Percentiles rank a stretch among this genome's conserved stretches.
phyloP scores from a whole-genome alignment of 2,888 invertebrate genomes.

The Thyatira batis region DNA sequence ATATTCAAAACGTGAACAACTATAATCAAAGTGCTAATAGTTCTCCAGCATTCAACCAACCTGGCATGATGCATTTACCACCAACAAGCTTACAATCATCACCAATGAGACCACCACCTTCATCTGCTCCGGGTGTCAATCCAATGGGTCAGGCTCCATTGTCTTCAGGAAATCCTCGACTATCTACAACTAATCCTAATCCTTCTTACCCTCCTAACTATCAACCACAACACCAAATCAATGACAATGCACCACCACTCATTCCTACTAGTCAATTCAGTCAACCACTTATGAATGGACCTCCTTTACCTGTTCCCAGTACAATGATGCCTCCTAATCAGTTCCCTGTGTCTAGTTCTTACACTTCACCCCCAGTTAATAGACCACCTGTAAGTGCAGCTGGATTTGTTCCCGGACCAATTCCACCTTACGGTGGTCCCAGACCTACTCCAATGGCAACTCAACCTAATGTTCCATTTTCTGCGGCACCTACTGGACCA shows the following conservation, averaged over 20 bases:
- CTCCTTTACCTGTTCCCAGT: constrained; percentile 28
- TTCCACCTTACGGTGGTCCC: constrained; percentile 33
- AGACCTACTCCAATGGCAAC: constrained; percentile 39
- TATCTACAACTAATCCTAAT: constrained; percentile 47
- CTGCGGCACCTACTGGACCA: constrained; percentile 42
- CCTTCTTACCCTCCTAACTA: constrained; percentile 50
- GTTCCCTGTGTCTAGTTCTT: constrained; percentile 43
- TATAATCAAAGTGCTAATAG: constrained; percentile 66
- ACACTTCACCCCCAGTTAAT: constrained; percentile 32
- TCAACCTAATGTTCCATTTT: constrained; percentile 52
- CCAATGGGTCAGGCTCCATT: constrained; percentile 32
- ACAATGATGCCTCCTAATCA: constrained; percentile 28
- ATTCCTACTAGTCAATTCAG: constrained; percentile 71
- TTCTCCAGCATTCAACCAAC: constrained; percentile 73
- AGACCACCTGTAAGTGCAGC: constrained; percentile 34
- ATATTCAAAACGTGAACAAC: constrained; percentile 56
- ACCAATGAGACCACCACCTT: constrained; percentile 45
- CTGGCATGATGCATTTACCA: constrained; percentile 53
- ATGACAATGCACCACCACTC: constrained; percentile 73
- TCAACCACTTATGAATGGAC: constrained; percentile 67
- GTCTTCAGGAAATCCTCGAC: constrained; percentile 45
- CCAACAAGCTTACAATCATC: constrained; percentile 53
- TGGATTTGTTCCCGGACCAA: constrained; percentile 35
- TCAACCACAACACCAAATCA: constrained; percentile 60
- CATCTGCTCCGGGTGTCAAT: constrained; percentile 25